Evolutionary conservation across 92 coral and sea anemone species (phyloP).

Genomic region (Porites cylindrica): DNA sequence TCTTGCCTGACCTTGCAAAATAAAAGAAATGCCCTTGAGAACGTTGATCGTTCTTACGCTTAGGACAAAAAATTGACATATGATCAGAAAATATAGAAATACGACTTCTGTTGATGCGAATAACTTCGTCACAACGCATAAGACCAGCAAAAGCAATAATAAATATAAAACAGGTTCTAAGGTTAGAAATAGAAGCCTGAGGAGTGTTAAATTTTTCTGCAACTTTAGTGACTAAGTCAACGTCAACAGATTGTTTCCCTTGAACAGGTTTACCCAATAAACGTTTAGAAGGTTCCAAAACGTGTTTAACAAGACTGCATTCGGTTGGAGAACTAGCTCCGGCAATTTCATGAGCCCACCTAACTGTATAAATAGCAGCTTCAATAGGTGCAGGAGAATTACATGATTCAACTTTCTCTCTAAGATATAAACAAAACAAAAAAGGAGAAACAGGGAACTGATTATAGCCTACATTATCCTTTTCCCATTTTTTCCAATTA

Average conservation of each 20-base stretch:
- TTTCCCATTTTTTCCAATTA: conserved; percentile 16
- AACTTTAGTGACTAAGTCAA: no score
- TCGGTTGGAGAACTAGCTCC: conserved; percentile 60
- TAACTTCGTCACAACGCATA: background rate
- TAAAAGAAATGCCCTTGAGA: background rate
- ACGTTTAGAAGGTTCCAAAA: conserved; percentile 60
- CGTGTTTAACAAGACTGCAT: conserved; percentile 54
- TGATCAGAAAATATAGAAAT: background rate
- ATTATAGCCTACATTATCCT: conserved; percentile 27
- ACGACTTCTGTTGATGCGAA: background rate
- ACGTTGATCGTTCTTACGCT: conserved; percentile 47
- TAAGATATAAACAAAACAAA: background rate
- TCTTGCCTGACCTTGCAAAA: no score
- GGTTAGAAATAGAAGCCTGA: no score
- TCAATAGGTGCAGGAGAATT: conserved; percentile 46
- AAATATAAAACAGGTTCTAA: no score
- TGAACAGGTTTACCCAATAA: conserved; percentile 53
- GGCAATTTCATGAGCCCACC: background rate
- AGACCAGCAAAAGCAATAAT: background rate
- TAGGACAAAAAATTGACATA: conserved; percentile 34
- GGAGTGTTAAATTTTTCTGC: no score
- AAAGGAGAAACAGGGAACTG: background rate
- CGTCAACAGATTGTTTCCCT: background rate
- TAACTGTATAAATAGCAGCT: conserved; percentile 58
- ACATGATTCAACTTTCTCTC: conserved; percentile 46